Conservation (phyloP, 2,113 vertebrate genomes). For the Gorsachius goisagi region DNA sequence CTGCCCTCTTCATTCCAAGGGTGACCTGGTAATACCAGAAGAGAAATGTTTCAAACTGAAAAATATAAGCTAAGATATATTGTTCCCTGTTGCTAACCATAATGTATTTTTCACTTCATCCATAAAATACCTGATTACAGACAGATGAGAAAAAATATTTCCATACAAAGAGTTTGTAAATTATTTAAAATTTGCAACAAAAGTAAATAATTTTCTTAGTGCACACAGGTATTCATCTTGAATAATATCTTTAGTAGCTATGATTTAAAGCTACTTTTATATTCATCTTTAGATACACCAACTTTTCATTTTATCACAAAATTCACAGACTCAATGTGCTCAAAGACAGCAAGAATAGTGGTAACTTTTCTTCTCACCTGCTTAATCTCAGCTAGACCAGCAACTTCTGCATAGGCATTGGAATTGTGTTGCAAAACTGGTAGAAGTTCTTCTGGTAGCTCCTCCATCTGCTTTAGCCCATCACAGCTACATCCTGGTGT, state of each 20-base stretch:
- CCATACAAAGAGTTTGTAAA: neutral
- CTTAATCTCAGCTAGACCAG: neutral
- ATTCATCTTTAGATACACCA: neutral
- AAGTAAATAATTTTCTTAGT: neutral
- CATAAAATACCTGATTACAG: neutral
- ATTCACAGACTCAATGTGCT: neutral
- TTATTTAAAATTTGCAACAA: neutral
- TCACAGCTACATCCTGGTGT: neutral
- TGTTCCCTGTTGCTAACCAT: neutral
- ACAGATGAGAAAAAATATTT: neutral
- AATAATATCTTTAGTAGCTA: neutral
- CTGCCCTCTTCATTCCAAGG: neutral
- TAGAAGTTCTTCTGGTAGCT: neutral
- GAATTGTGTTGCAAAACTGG: neutral
- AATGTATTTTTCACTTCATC: neutral
- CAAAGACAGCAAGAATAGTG: neutral
- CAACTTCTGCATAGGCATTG: neutral
- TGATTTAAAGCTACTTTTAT: neutral
- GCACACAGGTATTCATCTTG: neutral
- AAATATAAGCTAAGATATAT: neutral
- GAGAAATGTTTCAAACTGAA: neutral
- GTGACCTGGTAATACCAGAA: neutral
- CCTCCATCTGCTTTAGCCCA: neutral
- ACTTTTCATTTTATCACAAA: neutral
- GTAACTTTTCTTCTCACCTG: conserved; percentile 54